Conservation (phyloP, 2,888 invertebrate species). For the Pandemis heparana region DNA sequence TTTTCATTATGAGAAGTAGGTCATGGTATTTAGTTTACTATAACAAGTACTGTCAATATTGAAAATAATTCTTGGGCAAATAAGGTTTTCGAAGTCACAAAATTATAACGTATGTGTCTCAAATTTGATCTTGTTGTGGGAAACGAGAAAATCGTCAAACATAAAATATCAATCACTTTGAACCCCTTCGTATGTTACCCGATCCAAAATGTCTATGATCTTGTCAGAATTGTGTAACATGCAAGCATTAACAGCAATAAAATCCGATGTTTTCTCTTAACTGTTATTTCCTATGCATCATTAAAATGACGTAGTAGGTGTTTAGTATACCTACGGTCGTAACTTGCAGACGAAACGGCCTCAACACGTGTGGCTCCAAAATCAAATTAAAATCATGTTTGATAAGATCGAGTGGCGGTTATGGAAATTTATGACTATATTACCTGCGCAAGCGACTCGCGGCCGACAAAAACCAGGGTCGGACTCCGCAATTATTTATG, state of each 20-base stretch:
- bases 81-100: no score
- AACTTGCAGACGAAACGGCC: conserved; percentile 74
- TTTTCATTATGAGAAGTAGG: conserved; percentile 66
- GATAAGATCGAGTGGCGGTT: conserved; percentile 86
- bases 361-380: conserved; percentile 84
- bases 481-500: conserved; percentile 82
- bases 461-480: conserved; percentile 79
- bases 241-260: not conserved
- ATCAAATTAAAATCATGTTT: conserved; percentile 86
- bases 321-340: conserved; percentile 71
- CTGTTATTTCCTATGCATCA: conserved; percentile 19
- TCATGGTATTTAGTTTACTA: conserved; percentile 48
- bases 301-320: conserved; percentile 42
- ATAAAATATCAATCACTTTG: not conserved
- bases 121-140: not conserved
- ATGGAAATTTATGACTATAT: conserved; percentile 86
- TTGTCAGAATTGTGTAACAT: conserved; percentile 11
- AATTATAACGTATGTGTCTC: no score
- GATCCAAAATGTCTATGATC: conserved; percentile 6
- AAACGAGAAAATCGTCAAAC: not conserved
- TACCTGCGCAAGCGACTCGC: conserved; percentile 83
- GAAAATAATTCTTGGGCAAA: not conserved
- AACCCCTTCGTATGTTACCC: not conserved
- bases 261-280: conserved; percentile 1
- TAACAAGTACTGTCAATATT: not conserved